Evolutionary conservation across 2,797 vertebrate genomes (phyloP).

Genomic region (Acrossocheilus fasciatus): DNA sequence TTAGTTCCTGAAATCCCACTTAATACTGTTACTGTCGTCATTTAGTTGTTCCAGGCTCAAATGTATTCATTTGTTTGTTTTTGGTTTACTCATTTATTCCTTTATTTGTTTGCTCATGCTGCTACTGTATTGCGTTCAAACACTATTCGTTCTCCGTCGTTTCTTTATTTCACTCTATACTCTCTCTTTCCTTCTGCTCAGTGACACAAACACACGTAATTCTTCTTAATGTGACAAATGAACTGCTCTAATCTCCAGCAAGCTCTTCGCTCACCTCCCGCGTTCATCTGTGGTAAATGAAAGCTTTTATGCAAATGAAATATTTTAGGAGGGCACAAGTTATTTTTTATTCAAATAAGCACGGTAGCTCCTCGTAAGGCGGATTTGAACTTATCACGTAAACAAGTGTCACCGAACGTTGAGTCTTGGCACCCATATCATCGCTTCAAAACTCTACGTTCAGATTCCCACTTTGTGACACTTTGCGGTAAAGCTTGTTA

Average conservation of each 20-base stretch:
- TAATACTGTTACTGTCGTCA: conserved; percentile 18
- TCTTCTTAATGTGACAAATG: conserved; percentile 84
- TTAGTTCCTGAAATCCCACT: conserved; percentile 38
- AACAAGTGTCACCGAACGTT: conserved; percentile 78
- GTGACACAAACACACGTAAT: conserved; percentile 79
- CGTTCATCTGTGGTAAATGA: conserved; percentile 79
- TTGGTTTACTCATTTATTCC: background rate
- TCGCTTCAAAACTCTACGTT: conserved; percentile 65
- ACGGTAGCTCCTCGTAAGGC: conserved; percentile 72
- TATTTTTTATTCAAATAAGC: conserved; percentile 71
- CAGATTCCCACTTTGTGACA: conserved; percentile 63
- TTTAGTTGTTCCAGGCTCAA: conserved; percentile 10
- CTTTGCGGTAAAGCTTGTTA: conserved; percentile 63
- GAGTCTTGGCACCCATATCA: conserved; percentile 66
- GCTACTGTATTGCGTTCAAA: background rate
- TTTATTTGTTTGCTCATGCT: background rate
- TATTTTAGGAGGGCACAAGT: conserved; percentile 57
- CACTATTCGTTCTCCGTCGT: background rate
- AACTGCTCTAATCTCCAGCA: conserved; percentile 82
- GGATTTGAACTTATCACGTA: conserved; percentile 76
- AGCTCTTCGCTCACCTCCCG: conserved; percentile 68
- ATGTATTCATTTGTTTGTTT: conserved; percentile 26
- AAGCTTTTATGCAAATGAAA: conserved; percentile 82
- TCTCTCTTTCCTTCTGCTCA: conserved; percentile 58
- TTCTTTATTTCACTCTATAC: conserved; percentile 1